phyloP scores from a whole-genome alignment of 2,113 vertebrate species.

The Passer montanus region DNA sequence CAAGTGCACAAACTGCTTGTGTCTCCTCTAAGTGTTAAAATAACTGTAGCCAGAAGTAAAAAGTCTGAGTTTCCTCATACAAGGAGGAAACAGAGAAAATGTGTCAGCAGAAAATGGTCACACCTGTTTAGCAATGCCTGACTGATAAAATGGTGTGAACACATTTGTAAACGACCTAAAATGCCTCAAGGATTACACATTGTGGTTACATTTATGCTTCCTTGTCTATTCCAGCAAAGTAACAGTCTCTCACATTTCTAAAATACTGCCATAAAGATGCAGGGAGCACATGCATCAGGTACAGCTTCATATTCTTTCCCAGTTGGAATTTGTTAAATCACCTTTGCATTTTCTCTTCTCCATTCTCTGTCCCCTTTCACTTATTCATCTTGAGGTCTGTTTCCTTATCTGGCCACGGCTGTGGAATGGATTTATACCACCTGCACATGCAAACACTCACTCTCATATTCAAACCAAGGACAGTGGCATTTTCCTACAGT shows the following conservation, averaged over 20 bases:
- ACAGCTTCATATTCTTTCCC: not conserved
- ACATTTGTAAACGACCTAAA: constrained; percentile 41
- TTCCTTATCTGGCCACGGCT: not conserved
- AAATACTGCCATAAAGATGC: constrained; percentile 44
- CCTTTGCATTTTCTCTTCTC: constrained; percentile 15
- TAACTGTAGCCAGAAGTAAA: not conserved
- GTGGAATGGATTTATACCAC: not conserved
- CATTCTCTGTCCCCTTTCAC: constrained; percentile 5
- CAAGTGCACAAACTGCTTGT: not conserved
- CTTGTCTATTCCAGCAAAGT: constrained; percentile 16
- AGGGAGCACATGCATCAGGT: constrained; percentile 45
- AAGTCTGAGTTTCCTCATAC: not conserved
- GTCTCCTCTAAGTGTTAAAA: not conserved
- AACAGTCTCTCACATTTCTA: constrained; percentile 61
- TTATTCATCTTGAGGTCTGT: not conserved
- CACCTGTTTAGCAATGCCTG: constrained; percentile 53
- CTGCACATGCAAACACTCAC: not conserved
- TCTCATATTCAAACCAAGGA: not conserved
- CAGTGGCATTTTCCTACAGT: not conserved
- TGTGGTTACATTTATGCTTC: constrained; percentile 13
- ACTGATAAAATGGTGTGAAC: constrained; percentile 63
- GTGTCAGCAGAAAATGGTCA: constrained; percentile 16
- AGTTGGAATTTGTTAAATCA: constrained; percentile 16
- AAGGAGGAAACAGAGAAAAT: not conserved
- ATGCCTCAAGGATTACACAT: constrained; percentile 50